phyloP scores from a whole-genome alignment of 2,113 vertebrate genomes.

The Gnathonemus echidnorhynchus region DNA sequence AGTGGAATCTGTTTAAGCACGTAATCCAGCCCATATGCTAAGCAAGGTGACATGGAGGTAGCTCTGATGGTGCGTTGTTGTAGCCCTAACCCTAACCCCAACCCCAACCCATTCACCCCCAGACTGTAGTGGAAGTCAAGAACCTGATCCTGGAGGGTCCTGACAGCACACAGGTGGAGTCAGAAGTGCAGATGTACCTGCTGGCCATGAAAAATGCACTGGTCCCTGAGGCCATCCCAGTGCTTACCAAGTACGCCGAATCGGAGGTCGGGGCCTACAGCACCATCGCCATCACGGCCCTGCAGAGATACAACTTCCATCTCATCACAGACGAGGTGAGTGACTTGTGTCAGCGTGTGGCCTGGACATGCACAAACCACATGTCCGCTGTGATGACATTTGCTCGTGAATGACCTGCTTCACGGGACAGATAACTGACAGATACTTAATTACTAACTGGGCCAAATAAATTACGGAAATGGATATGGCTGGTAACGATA shows the following conservation, averaged over 20 bases:
- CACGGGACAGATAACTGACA: neutral
- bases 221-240: slow-evolving; percentile 77
- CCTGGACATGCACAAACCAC: neutral
- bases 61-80: neutral
- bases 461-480: neutral
- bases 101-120: slow-evolving; percentile 20
- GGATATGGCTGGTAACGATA: neutral
- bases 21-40: neutral
- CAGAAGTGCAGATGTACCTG: slow-evolving; percentile 78
- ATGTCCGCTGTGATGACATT: neutral
- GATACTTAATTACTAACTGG: neutral
- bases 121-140: slow-evolving; percentile 80
- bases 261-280: slow-evolving; percentile 70
- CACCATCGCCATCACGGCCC: slow-evolving; percentile 71
- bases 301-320: slow-evolving; percentile 76
- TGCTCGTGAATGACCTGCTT: neutral
- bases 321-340: slow-evolving; percentile 79
- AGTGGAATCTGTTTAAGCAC: neutral
- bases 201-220: slow-evolving; percentile 87
- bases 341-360: neutral
- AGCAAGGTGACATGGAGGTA: neutral
- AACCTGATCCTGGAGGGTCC: slow-evolving; percentile 76
- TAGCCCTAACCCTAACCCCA: neutral
- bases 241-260: slow-evolving; percentile 76
- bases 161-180: slow-evolving; percentile 64